Percentiles rank a stretch among this genome's conserved stretches.
phyloP scores from a whole-genome alignment of 2,113 vertebrate species.

The Ciconia maguari region DNA sequence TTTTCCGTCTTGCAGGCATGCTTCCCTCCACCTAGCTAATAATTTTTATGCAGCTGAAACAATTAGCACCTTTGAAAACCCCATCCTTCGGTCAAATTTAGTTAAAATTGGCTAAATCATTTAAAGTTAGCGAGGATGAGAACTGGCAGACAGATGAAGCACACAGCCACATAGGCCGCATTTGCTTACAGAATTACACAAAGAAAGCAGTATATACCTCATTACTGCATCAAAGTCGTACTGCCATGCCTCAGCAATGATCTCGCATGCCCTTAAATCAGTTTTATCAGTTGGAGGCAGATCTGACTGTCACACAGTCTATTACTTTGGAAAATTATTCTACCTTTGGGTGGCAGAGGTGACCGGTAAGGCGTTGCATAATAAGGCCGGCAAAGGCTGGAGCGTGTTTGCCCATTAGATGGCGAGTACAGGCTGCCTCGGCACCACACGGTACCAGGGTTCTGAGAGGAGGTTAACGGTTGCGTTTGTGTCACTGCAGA shows the following conservation, averaged over 20 bases:
- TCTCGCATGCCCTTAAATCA: background rate
- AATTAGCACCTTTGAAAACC: background rate
- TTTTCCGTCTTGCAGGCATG: background rate
- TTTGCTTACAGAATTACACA: background rate
- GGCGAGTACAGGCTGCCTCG: rapidly evolving
- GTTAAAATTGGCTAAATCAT: rapidly evolving
- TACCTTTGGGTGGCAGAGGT: background rate
- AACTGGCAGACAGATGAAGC: rapidly evolving
- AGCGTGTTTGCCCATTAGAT: rapidly evolving
- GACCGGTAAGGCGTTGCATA: rapidly evolving
- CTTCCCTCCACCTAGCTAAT: background rate
- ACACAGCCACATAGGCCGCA: rapidly evolving
- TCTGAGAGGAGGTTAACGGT: rapidly evolving
- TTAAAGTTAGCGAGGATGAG: background rate
- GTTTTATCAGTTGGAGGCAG: background rate
- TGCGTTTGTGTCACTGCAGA: rapidly evolving
- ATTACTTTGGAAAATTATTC: background rate
- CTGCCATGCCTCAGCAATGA: background rate
- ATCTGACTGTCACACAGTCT: background rate
- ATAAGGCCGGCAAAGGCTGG: background rate
- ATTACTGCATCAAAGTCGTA: rapidly evolving
- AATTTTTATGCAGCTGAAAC: background rate
- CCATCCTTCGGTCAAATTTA: background rate
- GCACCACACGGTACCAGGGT: rapidly evolving
- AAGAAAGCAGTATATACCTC: rapidly evolving